phyloP scores from a whole-genome alignment of 2,113 vertebrate genomes.

The Oenanthe melanoleuca region DNA sequence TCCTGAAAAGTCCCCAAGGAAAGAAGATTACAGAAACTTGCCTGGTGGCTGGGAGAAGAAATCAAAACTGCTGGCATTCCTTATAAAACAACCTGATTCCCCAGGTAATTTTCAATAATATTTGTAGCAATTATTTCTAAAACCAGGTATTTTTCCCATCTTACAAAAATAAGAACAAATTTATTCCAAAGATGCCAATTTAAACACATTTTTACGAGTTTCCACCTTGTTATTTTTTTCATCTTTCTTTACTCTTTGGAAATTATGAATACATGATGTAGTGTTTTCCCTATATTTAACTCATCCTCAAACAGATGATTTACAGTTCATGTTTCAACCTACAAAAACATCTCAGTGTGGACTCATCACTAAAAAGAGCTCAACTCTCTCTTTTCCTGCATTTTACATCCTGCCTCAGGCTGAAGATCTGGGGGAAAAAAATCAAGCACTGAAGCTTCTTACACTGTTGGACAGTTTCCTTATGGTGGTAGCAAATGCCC shows the following conservation, averaged over 20 bases:
- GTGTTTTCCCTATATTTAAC: not conserved
- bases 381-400: not conserved
- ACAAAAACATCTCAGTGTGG: not conserved
- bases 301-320: not conserved
- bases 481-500: constrained; percentile 1
- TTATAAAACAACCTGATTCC: not conserved
- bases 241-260: not conserved
- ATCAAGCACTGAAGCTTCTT: not conserved
- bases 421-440: not conserved
- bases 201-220: not conserved
- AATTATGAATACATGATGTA: not conserved
- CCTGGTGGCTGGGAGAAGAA: not conserved
- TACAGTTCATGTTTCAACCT: not conserved
- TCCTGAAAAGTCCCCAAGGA: not conserved
- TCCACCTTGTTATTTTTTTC: not conserved
- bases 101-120: not conserved
- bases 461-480: not conserved
- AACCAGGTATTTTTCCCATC: not conserved
- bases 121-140: not conserved
- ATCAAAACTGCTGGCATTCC: not conserved
- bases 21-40: not conserved
- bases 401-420: constrained; percentile 25
- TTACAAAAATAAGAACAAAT: not conserved
- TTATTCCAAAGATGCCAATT: not conserved
- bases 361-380: not conserved